phyloP scores from a whole-genome alignment of 2,797 vertebrate genomes.

The Apogon talboti region DNA sequence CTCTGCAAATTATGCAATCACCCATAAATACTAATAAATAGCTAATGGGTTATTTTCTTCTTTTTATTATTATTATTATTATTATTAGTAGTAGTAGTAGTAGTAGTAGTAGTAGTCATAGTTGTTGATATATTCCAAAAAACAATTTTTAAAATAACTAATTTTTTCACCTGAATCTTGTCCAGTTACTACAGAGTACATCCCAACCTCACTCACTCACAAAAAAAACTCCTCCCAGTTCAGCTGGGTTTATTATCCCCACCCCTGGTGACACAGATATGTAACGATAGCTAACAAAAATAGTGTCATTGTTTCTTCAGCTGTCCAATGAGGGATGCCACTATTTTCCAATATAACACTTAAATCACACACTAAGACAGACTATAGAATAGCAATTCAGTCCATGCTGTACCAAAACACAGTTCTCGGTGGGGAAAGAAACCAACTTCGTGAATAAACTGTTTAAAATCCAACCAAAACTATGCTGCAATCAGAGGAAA shows the following conservation, averaged over 20 bases:
- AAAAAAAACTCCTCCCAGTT: not conserved
- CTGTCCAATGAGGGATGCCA: not conserved
- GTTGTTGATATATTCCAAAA: too few species aligned
- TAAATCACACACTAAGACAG: not conserved
- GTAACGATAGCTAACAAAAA: not conserved
- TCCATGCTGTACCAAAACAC: conserved; percentile 12
- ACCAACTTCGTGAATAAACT: conserved; percentile 36
- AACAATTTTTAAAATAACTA: not conserved
- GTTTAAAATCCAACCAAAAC: conserved; percentile 38
- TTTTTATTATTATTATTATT: not conserved
- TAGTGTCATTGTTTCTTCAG: not conserved
- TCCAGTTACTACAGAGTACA: too few species aligned
- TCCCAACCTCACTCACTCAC: too few species aligned
- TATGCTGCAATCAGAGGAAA: conserved; percentile 12
- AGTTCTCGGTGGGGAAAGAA: conserved; percentile 10
- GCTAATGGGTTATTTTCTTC: too few species aligned
- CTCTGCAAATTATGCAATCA: too few species aligned
- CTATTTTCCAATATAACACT: not conserved
- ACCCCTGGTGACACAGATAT: not conserved
- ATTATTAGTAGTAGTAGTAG: too few species aligned
- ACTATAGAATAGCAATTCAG: not conserved
- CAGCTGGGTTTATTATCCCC: not conserved
- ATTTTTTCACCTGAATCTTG: not conserved
- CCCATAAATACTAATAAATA: too few species aligned
- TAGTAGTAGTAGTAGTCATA: too few species aligned